Base-by-base conservation (phyloP, 2,888 invertebrate genomes). In the Dryadula phaetusa region DNA sequence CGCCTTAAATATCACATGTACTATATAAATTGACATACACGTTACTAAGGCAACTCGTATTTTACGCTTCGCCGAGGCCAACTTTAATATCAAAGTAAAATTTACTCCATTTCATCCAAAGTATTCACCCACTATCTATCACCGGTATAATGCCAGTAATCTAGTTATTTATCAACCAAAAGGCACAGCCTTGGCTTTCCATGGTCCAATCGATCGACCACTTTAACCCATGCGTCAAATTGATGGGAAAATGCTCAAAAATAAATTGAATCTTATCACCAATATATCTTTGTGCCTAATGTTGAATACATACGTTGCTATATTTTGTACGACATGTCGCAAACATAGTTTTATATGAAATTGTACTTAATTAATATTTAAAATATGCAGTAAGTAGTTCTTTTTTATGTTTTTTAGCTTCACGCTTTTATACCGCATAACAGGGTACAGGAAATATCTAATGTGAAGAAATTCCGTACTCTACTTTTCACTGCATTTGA, bases 171-270 rank as follows among this genome's bases (percentile, higher is more conserved):
- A 60, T 60, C 60, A 40, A 56, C 40, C 56, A 46, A 60, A 58
- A 60, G 14, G 32, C 32, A 32, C 18, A 32, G 12, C 32, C 44
- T 44, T 32, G 63, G 62, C 49, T 66, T 58, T 66, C 65, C 63
- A 70, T 54, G 67, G 67, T 56, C 65, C 53, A 54, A 53, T 64
- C 70, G 70, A 62, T 69, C 44, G 61, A 65, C 67, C 70, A 66
- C 70, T 67, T 69, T 64, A 64, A 62, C 70, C 63, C 67, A 71
- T 74, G 66, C 67, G 71, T 74, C 74, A 74, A 69, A 60, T 69
- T 72, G 73, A 73, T 72, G 69, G 70, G 69, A 67, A 70, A 66
- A 72, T 70, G 70, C 66, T 74, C 70, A 72, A 74, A 72, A 74
- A 74, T 69, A 72, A 72, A 74, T 72, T 62, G 74, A 66, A 71